Base-by-base conservation (phyloP, 2,113 vertebrate genomes). In the Pterocles burchelli region DNA sequence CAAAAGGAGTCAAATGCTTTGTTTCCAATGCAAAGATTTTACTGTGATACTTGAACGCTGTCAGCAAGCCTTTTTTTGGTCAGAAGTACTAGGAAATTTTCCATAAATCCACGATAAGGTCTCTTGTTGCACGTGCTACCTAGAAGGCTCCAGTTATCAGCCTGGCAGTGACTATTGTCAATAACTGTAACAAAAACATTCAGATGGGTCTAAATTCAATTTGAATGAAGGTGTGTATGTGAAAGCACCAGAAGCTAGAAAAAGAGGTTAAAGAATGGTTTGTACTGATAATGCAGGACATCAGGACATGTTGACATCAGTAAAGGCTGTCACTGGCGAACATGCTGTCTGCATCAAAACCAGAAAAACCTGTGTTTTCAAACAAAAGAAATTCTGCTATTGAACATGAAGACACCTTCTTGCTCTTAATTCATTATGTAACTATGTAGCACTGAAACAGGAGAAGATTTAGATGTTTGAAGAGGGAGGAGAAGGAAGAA, bases 301-400 rank as follows among this genome's bases (percentile, higher is more conserved):
- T 8, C n/a, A n/a, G n/a, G n/a, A n/a, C n/a, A n/a, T 48, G 22
- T 2, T 66, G 57, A 38, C 41, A 58, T 28, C 38, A 59, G 12
- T 36, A 83, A 75, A 57, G 43, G 18, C 29, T 63, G 26, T 48
- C 48, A 26, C 17, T 17, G 7, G 26, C 19, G 25, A 88, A 90
- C 0, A 0, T n/a, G 28, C 70, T 46, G 48, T 17, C 22, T 55
- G 45, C 29, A 61, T 45, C 24, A 85, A 68, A 74, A 36, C 19
- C 21, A 85, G 81, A 57, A 82, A 87, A 87, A 11, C 6, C 13
- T 7, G 7, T 16, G 19, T 25, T 91, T 89, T 74, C 55, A 43
- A 82, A 68, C 43, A 77, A n/a, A 73, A 48, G 31, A 41, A 41
- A 70, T 7, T 65, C 46, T 38, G 61, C 34, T 65, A 61, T 6